Base-by-base conservation (phyloP, 2,888 invertebrate genomes). In the Labia minor region DNA sequence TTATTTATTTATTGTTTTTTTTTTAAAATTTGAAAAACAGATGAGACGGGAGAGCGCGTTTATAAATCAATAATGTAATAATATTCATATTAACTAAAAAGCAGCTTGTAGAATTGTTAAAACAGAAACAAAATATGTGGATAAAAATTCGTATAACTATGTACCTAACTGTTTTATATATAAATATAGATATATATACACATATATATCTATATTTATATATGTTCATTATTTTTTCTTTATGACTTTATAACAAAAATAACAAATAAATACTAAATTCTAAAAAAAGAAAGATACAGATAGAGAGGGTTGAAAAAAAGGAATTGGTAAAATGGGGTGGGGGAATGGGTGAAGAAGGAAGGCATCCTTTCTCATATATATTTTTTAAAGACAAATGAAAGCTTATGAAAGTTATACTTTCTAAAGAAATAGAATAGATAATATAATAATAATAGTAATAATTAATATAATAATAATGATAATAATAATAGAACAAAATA, bases 81-180 rank as follows among this genome's bases (percentile, higher is more conserved):
- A 26, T 8, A 3, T 26, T 26, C 4, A 26, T 8, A 26, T 26
- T 3, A 49, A 4, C 3, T 8, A 11, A 49, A n/a, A 49, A 49
- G 49, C 49, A 49, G 49, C 26, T 26, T 26, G 26, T 26, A 26
- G 26, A 26, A 26, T 26, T 26, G 26, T 26, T 26, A 49, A 3
- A 49, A 49, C 49, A 14, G 49, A 49, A 49, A 49, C 49, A 49
- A 26, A 6, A 49, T 49, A 49, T n/a, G n/a, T n/a, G n/a, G 49
- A 49, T 49, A 49, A n/a, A n/a, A n/a, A 49, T 49, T 49, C 49
- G 49, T 49, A 49, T 49, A 49, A 49, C 49, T 49, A 49, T 49
- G 49, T 49, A 49, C 49, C 49, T 49, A 49, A 10, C 2, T 49
- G 14, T 49, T n/a, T 14, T 49, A n/a, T 16, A 49, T n/a, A 49